Conservation (phyloP, 2,888 invertebrate species). For the Limnephilus rhombicus region DNA sequence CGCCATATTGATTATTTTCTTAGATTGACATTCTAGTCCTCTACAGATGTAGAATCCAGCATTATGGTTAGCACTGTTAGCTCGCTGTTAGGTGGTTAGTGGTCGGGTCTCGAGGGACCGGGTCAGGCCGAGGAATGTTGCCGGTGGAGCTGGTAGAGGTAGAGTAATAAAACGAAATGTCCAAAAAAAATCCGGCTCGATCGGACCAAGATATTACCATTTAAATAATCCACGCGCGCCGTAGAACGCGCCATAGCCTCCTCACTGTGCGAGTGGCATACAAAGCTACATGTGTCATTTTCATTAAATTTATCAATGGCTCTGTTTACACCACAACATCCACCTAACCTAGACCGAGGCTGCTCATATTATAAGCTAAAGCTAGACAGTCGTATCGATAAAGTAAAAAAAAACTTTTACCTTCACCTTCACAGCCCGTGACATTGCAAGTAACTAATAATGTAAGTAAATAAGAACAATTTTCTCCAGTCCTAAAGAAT, state of each 20-base stretch:
- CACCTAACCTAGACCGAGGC: not conserved
- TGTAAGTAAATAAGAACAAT: too few species aligned
- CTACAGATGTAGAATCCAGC: not conserved
- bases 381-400: too few species aligned
- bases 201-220: slow-evolving; percentile 7
- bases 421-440: too few species aligned
- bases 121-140: slow-evolving; percentile 27
- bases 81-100: not conserved
- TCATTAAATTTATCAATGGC: not conserved
- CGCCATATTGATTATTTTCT: not conserved
- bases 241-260: not conserved
- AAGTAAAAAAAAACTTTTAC: too few species aligned
- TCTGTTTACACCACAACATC: not conserved
- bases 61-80: not conserved
- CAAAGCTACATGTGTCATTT: not conserved
- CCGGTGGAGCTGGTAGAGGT: not conserved
- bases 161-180: slow-evolving; percentile 37
- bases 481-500: too few species aligned
- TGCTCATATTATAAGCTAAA: not conserved
- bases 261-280: slow-evolving; percentile 4
- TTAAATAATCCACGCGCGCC: slow-evolving; percentile 37
- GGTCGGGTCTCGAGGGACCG: not conserved
- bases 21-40: not conserved
- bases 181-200: slow-evolving; percentile 35
- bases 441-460: too few species aligned